Conservation (phyloP, 2,888 invertebrate species). For the Drosophila helvetica region DNA sequence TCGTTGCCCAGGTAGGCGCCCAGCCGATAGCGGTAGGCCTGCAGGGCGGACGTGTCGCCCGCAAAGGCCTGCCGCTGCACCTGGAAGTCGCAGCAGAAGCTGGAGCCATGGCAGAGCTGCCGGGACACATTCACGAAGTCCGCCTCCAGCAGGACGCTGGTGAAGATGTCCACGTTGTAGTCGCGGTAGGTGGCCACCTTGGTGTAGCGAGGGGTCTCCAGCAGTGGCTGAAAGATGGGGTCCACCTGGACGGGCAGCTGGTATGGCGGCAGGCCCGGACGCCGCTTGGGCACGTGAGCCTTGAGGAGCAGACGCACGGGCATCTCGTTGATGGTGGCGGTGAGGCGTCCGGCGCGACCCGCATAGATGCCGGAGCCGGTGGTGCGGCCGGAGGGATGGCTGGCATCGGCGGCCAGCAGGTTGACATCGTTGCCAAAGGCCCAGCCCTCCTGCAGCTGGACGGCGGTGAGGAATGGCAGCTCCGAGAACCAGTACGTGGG, state of each 20-base stretch:
- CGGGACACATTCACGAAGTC: slow-evolving; percentile 42
- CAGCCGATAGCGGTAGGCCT: slow-evolving; percentile 77
- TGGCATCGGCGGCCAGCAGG: slow-evolving; percentile 86
- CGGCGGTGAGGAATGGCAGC: slow-evolving; percentile 86
- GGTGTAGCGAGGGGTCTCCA: slow-evolving; percentile 58
- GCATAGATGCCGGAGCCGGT: slow-evolving; percentile 88
- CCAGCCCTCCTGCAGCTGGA: slow-evolving; percentile 87
- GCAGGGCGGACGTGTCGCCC: slow-evolving; percentile 32
- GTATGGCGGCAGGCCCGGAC: not conserved
- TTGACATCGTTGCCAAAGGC: slow-evolving; percentile 86
- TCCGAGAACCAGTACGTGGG: slow-evolving; percentile 93
- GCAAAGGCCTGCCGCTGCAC: slow-evolving; percentile 43
- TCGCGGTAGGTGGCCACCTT: slow-evolving; percentile 69
- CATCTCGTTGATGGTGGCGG: slow-evolving; percentile 66
- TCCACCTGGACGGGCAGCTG: slow-evolving; percentile 43
- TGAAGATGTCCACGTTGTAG: slow-evolving; percentile 75
- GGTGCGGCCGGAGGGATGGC: slow-evolving; percentile 84
- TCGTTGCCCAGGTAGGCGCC: slow-evolving; percentile 71
- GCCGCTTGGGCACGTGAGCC: slow-evolving; percentile 75
- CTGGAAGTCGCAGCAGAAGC: slow-evolving; percentile 82
- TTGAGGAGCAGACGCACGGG: slow-evolving; percentile 61
- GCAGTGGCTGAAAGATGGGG: slow-evolving; percentile 55
- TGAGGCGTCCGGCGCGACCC: slow-evolving; percentile 78
- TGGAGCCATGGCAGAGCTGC: slow-evolving; percentile 24
- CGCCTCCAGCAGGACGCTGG: slow-evolving; percentile 52